Base-by-base conservation (phyloP, 2,113 vertebrate species). In the Pollachius pollachius region DNA sequence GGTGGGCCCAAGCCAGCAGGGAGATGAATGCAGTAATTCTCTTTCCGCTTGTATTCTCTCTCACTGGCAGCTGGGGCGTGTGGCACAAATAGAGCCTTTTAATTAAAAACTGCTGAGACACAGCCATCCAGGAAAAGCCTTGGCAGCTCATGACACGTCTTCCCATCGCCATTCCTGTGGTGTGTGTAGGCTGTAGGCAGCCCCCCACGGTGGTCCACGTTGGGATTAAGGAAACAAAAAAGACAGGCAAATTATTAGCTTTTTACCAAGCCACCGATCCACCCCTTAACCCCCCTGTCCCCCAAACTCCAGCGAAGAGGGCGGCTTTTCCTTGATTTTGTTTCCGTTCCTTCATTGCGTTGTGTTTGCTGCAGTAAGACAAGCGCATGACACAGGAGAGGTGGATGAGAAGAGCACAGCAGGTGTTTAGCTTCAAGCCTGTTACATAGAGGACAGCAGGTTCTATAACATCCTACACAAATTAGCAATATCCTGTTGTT, bases 61-160 rank as follows among this genome's bases (percentile, higher is more conserved):
- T 80, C 67, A 54, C 72, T 70, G 83, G 77, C 79, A 82, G 80
- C 79, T 41, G 67, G 76, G 74, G 80, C 79, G 86, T 13, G 81
- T 83, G 69, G 86, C 86, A 89, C 78, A 85, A 91, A 90, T 81
- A 75, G 79, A 87, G 80, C 75, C 62, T 85, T 89, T 89, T 89
- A 91, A 91, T 90, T 90, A 91, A 90, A 90, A 92, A 87, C 88
- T 89, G 87, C 90, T 87, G 87, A 90, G 89, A 88, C 78, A 78
- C 82, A 79, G 84, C 66, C 68, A 84, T 83, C 60, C 75, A 70
- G 77, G 73, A 70, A 73, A 82, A 18, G 64, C 68, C 65, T 78
- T 84, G 76, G 82, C 84, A 84, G 73, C 66, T 48, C 21, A 62
- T 41, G 75, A 64, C 72, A 75, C 56, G 66, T 72, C 66, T 54